Evolutionary conservation across 2,888 invertebrate species (phyloP), one percentile per base, ranked within the genome.

Genomic region (Hemaris fuciformis): DNA sequence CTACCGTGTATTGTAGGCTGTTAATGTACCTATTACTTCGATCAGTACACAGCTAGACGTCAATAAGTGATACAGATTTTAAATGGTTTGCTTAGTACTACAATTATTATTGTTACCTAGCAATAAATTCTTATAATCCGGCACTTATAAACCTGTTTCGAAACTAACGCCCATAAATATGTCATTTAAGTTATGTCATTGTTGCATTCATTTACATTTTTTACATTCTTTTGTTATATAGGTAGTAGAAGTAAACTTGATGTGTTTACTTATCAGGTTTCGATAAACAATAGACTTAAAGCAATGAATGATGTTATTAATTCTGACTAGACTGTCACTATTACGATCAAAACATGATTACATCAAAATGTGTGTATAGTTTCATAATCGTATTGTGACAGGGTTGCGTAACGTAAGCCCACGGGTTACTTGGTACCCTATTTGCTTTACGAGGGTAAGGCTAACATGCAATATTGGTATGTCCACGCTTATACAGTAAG

Each of bases 1-100:
- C 59, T 59, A 46, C 34, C 46, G 46, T 23, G 46, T 34, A 34
- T 41, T 45, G 59, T 45, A n/a, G 59, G 46, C 59, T 34, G 25
- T 42, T 22, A 15, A 41, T 8, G 2, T 15, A 25, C 8, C 13
- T 15, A 8, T 56, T 42, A 25, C 4, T 41, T 18, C n/a, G 25
- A 42, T 57, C 23, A 23, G n/a, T 56, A 20, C 1, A 8, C 18
- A 42, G 15, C 18, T 10, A 43, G 20, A 20, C 18, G 20, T 20
- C 3, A 22, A 43, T 20, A 43, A 43, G n/a, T 38, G 3, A 38
- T 38, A 38, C n/a, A 10, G 38, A 38, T 38, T 38, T 38, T n/a
- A n/a, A 38, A 38, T 38, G 38, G 38, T n/a, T 38, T 38, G n/a
- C 38, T 38, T 38, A 1, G 13, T 38, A 38, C n/a, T 1, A 38